Conservation (phyloP, 2,888 invertebrate species). For the Troides oblongomaculatus region DNA sequence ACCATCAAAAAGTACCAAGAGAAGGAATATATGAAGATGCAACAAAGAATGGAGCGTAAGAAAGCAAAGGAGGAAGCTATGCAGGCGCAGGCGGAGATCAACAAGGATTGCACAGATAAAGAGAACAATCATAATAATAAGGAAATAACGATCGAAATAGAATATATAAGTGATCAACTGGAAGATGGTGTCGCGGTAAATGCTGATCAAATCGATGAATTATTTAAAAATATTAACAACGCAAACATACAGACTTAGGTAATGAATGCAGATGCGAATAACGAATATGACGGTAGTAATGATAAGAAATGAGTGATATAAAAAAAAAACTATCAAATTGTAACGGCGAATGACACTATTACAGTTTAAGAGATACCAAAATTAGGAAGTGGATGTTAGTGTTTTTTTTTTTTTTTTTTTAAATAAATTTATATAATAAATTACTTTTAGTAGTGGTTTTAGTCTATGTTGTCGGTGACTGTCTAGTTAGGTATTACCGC, state of each 20-base stretch:
- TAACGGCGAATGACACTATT: too few relatives aligned
- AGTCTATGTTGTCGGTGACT: too few relatives aligned
- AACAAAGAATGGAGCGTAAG: background rate
- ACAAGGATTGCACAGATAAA: background rate
- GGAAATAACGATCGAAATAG: background rate
- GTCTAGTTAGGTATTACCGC: too few relatives aligned
- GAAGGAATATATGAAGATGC: background rate
- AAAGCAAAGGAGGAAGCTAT: background rate
- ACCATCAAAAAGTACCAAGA: background rate
- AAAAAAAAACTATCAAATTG: too few relatives aligned
- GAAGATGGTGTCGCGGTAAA: background rate
- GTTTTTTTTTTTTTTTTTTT: too few relatives aligned
- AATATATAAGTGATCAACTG: background rate
- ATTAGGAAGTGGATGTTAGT: too few relatives aligned
- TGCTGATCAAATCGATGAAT: background rate
- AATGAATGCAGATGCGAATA: background rate
- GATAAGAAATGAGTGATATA: too few relatives aligned
- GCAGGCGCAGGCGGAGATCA: background rate
- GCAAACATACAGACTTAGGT: background rate
- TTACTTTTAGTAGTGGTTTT: too few relatives aligned
- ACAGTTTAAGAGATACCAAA: too few relatives aligned
- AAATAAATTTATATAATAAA: too few relatives aligned
- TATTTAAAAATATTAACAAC: background rate
- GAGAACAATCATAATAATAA: background rate
- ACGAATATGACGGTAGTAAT: too few relatives aligned